Evolutionary conservation across 2,888 invertebrate species (phyloP).

Genomic region (Synanthedon formicaeformis): DNA sequence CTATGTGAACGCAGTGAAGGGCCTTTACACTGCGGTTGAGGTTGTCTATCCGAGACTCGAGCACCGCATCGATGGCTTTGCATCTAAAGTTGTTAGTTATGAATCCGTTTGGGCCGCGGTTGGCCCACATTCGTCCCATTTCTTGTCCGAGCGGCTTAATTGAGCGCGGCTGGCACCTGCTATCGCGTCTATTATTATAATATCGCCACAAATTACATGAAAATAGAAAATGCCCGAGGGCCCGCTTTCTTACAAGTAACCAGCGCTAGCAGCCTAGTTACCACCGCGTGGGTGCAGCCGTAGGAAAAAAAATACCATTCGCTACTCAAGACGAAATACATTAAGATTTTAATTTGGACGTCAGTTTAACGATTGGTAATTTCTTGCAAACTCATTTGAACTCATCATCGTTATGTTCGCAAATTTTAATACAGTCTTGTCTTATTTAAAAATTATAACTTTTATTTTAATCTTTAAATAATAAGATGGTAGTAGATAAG

Average conservation of each 20-base stretch:
- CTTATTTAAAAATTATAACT: too few species aligned
- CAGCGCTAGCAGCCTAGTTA: conserved; percentile 34
- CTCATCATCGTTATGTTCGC: conserved; percentile 1
- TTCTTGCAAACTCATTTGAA: background rate
- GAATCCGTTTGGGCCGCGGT: conserved; percentile 30
- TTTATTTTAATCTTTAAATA: too few species aligned
- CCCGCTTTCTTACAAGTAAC: conserved; percentile 49
- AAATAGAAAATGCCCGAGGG: conserved; percentile 62
- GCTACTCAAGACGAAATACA: conserved; percentile 11
- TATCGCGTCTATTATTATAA: conserved; percentile 48
- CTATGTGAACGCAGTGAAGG: conserved; percentile 6
- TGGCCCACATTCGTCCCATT: conserved; percentile 30
- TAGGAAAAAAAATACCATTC: conserved; percentile 23
- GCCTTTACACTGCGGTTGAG: conserved; percentile 5
- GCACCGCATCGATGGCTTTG: background rate
- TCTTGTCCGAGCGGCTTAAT: conserved; percentile 40
- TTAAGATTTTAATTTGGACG: conserved; percentile 7
- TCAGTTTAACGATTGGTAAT: conserved; percentile 10
- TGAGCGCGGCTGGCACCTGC: conserved; percentile 41
- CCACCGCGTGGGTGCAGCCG: conserved; percentile 31
- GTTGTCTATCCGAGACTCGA: conserved; percentile 3
- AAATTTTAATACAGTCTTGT: background rate
- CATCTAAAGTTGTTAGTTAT: conserved; percentile 8
- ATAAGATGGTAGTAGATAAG: too few species aligned
- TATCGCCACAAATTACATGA: conserved; percentile 52